Base-by-base conservation (phyloP, 1,140 invertebrate genomes). In the Wiebesia pumilae region DNA sequence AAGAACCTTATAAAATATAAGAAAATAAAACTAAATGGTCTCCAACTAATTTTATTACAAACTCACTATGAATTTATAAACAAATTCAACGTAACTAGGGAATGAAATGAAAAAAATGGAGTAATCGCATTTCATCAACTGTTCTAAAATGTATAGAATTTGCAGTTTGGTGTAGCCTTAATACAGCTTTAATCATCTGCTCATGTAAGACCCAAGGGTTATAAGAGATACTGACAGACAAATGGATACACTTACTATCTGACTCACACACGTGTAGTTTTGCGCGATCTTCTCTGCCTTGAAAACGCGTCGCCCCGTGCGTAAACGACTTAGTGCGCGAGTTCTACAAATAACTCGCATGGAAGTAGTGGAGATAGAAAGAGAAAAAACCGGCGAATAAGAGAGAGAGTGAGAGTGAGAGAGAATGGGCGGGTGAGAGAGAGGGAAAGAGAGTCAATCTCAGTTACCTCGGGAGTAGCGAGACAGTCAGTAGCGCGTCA, bases 341-440 rank as follows among this genome's bases (percentile, higher is more conserved):
- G 90, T 87, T 89, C 90, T 91, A 92, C 91, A 92, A 93, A 94
- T 94, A 94, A 91, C 88, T 82, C 83, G 88, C 89, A 87, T 79
- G 90, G 89, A 89, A 85, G 89, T 90, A 90, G 88, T 88, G 88
- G 90, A 89, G 89, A 77, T 21, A 89, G 40, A 81, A 24, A 69
- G 80, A 67, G 40, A 80, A n/a, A 62, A 33, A 27, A 62, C 27
- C 30, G 21, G n/a, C n/a, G n/a, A n/a, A n/a, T n/a, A n/a, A n/a
- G n/a, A 27, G 47, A 91, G 88, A 89, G 89, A 54, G 30, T 88
- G 89, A 89, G 90, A 91, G 85, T 30, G 30, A 58, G 38, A 27
- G 21, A 30, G n/a, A 30, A 12, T 3, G n/a, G 47, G 43, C 3
- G 4, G 6, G 21, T 4, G 27, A 30, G 6, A 38, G 40, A 47